Percentiles rank a stretch among this genome's conserved stretches.
Evolutionary conservation across 2,113 vertebrate genomes (phyloP).

Genomic region (Periophthalmus modestus): DNA sequence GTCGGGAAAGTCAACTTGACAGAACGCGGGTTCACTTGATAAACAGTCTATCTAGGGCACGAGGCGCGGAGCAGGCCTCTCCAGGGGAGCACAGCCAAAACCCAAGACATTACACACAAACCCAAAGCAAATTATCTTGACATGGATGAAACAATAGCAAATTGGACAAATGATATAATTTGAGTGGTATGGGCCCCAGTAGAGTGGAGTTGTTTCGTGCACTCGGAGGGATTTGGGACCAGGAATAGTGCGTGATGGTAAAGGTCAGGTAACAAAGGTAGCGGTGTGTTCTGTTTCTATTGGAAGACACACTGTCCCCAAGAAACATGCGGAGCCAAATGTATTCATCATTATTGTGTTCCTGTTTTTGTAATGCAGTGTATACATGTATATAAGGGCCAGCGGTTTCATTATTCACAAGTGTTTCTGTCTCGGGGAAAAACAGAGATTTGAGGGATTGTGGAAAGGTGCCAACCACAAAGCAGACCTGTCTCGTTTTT

Average conservation of each 20-base stretch:
- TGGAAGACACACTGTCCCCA: conserved; percentile 46
- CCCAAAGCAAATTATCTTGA: conserved; percentile 84
- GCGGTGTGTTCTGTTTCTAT: conserved; percentile 58
- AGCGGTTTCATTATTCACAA: conserved; percentile 58
- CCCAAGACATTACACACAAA: conserved; percentile 78
- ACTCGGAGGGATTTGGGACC: conserved; percentile 77
- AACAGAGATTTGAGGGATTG: conserved; percentile 63
- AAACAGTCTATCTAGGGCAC: conserved; percentile 83
- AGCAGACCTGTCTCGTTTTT: conserved; percentile 59
- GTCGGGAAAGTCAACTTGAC: conserved; percentile 79
- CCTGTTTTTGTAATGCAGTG: conserved; percentile 65
- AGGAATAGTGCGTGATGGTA: conserved; percentile 79
- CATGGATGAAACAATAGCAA: conserved; percentile 84
- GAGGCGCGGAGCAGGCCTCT: conserved; percentile 69
- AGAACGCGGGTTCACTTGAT: conserved; percentile 75
- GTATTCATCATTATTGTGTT: conserved; percentile 73
- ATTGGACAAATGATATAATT: conserved; percentile 86
- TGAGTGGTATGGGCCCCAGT: conserved; percentile 78
- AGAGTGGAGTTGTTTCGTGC: conserved; percentile 70
- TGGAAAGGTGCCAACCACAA: conserved; percentile 9
- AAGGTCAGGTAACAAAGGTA: conserved; percentile 78
- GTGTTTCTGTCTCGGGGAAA: conserved; percentile 53
- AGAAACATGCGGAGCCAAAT: conserved; percentile 62
- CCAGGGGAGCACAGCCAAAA: conserved; percentile 66
- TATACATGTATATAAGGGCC: conserved; percentile 43